Conservation (phyloP, 37 sponge, comb jelly and placozoan genomes). For the Ianthella basta region DNA sequence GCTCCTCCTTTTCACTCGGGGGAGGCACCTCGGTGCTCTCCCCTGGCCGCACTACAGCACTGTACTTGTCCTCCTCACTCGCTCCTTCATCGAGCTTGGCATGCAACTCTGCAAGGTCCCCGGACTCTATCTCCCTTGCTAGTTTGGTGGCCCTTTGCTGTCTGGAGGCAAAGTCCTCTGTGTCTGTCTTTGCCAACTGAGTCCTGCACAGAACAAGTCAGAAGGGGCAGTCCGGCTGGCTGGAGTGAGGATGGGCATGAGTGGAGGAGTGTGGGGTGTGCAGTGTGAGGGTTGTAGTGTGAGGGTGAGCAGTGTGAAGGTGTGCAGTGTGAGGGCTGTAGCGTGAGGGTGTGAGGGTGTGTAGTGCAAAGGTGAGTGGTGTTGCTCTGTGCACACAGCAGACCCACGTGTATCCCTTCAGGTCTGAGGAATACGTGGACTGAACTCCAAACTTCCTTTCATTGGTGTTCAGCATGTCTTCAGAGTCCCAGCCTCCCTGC, state of each 20-base stretch:
- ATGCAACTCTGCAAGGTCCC: slow-evolving; percentile 22
- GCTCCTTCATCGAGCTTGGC: no score
- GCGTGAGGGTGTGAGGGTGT: no score
- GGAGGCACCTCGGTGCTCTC: not conserved
- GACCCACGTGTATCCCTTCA: slow-evolving; percentile 75
- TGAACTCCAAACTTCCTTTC: slow-evolving; percentile 56
- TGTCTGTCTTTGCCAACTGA: slow-evolving; percentile 33
- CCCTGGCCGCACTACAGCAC: slow-evolving; percentile 5
- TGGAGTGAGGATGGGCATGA: no score
- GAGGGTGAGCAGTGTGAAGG: no score
- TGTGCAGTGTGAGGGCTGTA: not conserved
- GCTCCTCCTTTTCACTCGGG: not conserved
- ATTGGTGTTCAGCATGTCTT: slow-evolving; percentile 67
- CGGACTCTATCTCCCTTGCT: slow-evolving; percentile 65
- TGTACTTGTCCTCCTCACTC: slow-evolving; percentile 20
- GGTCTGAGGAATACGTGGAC: slow-evolving; percentile 60
- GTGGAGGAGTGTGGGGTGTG: no score
- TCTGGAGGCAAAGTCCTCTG: slow-evolving; percentile 36
- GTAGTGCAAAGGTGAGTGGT: not conserved
- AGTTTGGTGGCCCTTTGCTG: slow-evolving; percentile 41
- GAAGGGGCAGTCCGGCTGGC: no score
- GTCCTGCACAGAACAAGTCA: slow-evolving; percentile 41
- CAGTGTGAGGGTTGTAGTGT: no score
- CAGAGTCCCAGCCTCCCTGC: slow-evolving; percentile 53
- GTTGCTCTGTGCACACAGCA: no score